Percentiles rank a stretch among this genome's conserved stretches.
phyloP scores from a whole-genome alignment of 2,113 vertebrate genomes.

The Pagrus major region DNA sequence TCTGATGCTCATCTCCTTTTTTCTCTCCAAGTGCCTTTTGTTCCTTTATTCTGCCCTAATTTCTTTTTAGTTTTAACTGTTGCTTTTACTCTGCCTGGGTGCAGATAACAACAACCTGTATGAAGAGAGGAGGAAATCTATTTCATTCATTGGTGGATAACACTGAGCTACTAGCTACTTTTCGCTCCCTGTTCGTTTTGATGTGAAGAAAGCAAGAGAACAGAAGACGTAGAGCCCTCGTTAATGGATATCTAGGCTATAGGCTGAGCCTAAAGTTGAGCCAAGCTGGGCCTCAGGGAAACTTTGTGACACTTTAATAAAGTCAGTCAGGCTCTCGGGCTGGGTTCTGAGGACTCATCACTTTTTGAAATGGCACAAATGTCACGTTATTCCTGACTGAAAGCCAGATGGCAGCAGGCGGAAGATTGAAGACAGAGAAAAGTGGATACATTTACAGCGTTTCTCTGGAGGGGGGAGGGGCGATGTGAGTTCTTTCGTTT shows the following conservation, averaged over 20 bases:
- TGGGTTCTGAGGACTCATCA: constrained; percentile 73
- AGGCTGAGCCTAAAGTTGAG: constrained; percentile 41
- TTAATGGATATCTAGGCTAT: constrained; percentile 55
- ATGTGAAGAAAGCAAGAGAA: constrained; percentile 19
- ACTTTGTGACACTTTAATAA: constrained; percentile 76
- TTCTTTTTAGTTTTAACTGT: constrained; percentile 80
- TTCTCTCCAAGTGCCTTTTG: not conserved
- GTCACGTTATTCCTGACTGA: constrained; percentile 67
- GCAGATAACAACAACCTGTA: constrained; percentile 34
- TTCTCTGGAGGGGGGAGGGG: constrained; percentile 28
- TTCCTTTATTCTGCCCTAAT: constrained; percentile 58
- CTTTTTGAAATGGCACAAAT: constrained; percentile 60
- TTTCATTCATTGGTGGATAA: constrained; percentile 26
- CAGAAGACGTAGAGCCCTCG: constrained; percentile 29
- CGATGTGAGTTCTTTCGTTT: constrained; percentile 26
- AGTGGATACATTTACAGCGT: constrained; percentile 41
- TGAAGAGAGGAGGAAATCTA: constrained; percentile 26
- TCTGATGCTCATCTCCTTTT: constrained; percentile 2
- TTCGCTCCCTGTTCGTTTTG: constrained; percentile 12
- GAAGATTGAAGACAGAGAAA: constrained; percentile 46
- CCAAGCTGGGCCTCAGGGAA: constrained; percentile 53
- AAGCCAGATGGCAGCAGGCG: constrained; percentile 68
- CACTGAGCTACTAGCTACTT: not conserved
- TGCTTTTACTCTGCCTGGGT: constrained; percentile 31
- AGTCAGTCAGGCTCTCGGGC: constrained; percentile 51